Conservation (phyloP, 2,797 vertebrate genomes). For the Pipistrellus nathusii region DNA sequence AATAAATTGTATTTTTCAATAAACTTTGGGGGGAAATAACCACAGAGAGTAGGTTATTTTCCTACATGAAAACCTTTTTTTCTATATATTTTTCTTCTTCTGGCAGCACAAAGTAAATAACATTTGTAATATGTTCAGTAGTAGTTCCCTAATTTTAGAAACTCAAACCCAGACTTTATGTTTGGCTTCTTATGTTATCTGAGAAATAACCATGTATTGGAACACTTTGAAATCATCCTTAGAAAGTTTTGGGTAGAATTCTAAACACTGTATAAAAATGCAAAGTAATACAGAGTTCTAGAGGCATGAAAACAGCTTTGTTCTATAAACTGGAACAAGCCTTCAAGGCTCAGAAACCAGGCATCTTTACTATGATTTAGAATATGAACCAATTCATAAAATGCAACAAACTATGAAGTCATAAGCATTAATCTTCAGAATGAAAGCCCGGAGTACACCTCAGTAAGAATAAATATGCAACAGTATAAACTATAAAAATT, state of each 20-base stretch:
- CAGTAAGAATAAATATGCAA: constrained; percentile 64
- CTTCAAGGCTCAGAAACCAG: constrained; percentile 71
- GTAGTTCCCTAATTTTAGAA: constrained; percentile 34
- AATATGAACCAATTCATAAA: constrained; percentile 75
- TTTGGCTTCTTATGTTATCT: not conserved
- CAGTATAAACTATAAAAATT: constrained; percentile 9
- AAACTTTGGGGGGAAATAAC: not conserved
- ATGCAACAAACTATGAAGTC: constrained; percentile 72
- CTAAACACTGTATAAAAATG: constrained; percentile 71
- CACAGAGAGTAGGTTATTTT: not conserved
- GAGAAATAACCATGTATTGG: not conserved
- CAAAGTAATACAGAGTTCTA: constrained; percentile 64
- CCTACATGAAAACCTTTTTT: not conserved
- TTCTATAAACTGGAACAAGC: constrained; percentile 72
- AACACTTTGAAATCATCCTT: constrained; percentile 45
- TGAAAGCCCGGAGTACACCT: constrained; percentile 44
- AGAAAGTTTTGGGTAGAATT: constrained; percentile 57
- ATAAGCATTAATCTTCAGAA: constrained; percentile 74
- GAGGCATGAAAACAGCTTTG: constrained; percentile 64
- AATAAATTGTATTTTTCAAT: not conserved
- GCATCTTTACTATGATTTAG: constrained; percentile 71
- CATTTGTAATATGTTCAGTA: not conserved
- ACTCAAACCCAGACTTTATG: not conserved
- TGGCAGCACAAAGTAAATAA: not conserved
- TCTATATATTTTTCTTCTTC: not conserved